Base-by-base conservation (phyloP, 2,797 vertebrate species). In the Euthynnus affinis region DNA sequence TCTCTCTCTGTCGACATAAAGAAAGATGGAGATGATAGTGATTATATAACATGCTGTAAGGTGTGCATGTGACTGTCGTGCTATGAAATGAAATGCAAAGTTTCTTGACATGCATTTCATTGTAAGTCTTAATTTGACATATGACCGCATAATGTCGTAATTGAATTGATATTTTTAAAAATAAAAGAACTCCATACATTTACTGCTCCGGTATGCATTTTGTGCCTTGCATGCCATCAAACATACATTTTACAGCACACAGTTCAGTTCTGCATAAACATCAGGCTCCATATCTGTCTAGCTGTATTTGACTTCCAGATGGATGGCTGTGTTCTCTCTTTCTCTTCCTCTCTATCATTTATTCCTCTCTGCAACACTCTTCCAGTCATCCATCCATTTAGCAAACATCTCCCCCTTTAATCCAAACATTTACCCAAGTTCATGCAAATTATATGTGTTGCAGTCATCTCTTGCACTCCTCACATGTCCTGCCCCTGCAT, bases 391-490 rank as follows among this genome's bases (percentile, higher is more conserved):
- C 46, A 37, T 15, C 25, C 22, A 44, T 76, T 69, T 46, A 66
- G n/a, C 20, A 32, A 62, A 58, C 34, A 62, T 8, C 59, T 29
- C 55, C 40, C 6, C 10, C 22, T 58, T 71, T 23, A 70, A 75
- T 63, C 17, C 40, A 61, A 80, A 58, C 51, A 55, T 80, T 78
- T 57, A 81, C n/a, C 13, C 56, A 66, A 27, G 52, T 66, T 66
- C 61, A 79, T 81, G 46, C 63, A 76, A 81, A 89, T 78, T 25
- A 61, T 37, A 62, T 71, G 44, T 29, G 37, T 37, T 49, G 25
- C 53, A 71, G 15, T 51, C 7, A 2, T 63, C 48, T 66, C 40
- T 15, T 69, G n/a, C 7, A 15, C 9, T 61, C 23, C 15, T 23
- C 62, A 18, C 34, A 46, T 27, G 44, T 6, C 34, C 44, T 3